A percentile compares a stretch with the other conserved stretches of the same genome.
Conservation (phyloP, 2,888 invertebrate species). For the Rhopalosiphum nymphaeae region DNA sequence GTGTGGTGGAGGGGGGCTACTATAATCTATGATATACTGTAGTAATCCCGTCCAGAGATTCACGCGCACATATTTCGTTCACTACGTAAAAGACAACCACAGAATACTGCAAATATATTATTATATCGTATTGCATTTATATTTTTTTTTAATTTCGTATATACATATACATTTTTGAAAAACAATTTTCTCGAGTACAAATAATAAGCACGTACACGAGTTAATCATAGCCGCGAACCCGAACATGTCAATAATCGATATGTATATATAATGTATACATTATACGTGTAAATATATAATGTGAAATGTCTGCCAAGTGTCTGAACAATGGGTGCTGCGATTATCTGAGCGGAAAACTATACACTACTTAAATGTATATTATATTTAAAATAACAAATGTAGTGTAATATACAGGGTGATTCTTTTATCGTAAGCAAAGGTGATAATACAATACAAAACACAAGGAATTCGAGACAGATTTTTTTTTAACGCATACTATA, state of each 20-base stretch:
- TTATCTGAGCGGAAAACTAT: constrained; percentile 40
- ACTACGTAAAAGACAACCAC: not conserved
- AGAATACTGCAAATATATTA: not conserved
- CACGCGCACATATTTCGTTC: not conserved
- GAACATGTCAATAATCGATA: not conserved
- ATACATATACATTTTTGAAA: not conserved
- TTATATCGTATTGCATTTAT: not conserved
- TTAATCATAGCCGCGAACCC: not conserved
- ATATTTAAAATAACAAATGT: not conserved
- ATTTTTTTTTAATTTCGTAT: not conserved
- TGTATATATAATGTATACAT: not conserved
- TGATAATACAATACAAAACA: not conserved
- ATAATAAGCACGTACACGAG: not conserved
- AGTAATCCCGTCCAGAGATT: not conserved
- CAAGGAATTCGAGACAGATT: not conserved
- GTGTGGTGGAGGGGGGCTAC: not conserved
- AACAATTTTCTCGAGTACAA: not conserved
- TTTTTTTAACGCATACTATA: not conserved
- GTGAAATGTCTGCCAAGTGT: not conserved
- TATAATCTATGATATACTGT: not conserved
- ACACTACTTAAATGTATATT: not conserved
- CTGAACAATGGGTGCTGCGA: constrained; percentile 21
- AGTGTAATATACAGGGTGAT: not conserved
- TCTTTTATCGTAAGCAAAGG: not conserved
- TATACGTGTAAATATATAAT: not conserved